Percentiles rank a stretch among this genome's conserved stretches.
Conservation (phyloP, 2,797 vertebrate species). For the Squalus acanthias region DNA sequence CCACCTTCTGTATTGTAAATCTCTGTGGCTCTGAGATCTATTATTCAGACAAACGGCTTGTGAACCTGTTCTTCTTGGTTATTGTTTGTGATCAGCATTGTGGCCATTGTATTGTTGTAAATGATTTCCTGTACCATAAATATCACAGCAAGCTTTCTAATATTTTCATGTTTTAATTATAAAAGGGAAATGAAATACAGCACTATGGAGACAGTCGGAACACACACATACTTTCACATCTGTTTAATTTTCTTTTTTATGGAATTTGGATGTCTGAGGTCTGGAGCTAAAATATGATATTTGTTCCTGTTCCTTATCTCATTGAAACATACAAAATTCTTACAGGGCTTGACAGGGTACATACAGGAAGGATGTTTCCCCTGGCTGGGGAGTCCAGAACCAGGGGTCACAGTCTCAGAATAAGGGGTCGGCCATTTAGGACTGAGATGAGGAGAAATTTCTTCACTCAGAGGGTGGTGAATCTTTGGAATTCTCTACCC, state of each 20-base stretch:
- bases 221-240: neutral
- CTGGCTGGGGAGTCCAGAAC: no score
- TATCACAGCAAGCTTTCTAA: neutral
- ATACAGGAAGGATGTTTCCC: no score
- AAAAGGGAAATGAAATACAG: neutral
- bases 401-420: no score
- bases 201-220: neutral
- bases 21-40: neutral
- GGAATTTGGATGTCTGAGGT: neutral
- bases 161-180: neutral
- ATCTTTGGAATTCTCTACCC: no score
- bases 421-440: no score
- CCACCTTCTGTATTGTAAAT: no score
- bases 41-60: neutral
- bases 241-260: neutral
- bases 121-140: neutral
- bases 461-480: no score
- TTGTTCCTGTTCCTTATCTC: neutral
- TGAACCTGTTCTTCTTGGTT: neutral
- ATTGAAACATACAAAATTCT: no score
- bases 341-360: no score
- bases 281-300: neutral
- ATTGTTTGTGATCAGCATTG: neutral
- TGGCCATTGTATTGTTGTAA: neutral
- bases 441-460: no score